Evolutionary conservation across 2,888 invertebrate genomes (phyloP), one percentile per base, ranked within the genome.

Genomic region (Idaea aversata): DNA sequence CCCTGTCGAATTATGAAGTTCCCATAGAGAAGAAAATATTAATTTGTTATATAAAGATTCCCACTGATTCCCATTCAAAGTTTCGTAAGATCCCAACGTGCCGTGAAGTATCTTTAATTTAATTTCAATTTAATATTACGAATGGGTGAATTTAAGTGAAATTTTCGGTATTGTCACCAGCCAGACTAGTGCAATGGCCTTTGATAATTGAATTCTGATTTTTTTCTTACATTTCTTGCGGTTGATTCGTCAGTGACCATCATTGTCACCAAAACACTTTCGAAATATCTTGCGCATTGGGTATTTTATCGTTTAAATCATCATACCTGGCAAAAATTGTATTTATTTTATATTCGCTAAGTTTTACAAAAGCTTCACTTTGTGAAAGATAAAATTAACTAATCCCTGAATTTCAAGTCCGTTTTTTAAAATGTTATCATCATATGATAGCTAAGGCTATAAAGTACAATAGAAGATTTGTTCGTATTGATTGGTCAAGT

Each of bases 91-190:
- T 86, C 79, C 75, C 80, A 88, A 90, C 79, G 73, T 82, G 77
- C 82, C 91, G 87, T 91, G 92, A 91, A 90, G 83, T 72, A 72
- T 75, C 80, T 73, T 81, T 92, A 92, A 93, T 93, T 87, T 88
- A 92, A 92, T 93, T 92, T 91, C 85, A 86, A 90, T 87, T 87
- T 85, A 84, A 82, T 86, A 83, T 81, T 80, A 81, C 81, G 81
- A 86, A 86, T 88, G 79, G 85, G 71, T 83, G 82, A 88, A 91
- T 89, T 87, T 88, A 68, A 84, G 85, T 86, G 85, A 86, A 84
- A 85, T 84, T 83, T 82, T 81, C 88, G 79, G 88, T 91, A 91
- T 78, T 88, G 90, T 88, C 88, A 78, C 88, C 80, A 78, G 81
- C 78, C 78, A 79, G 75, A 74, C 75, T 75, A 81, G 86, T 83